These are phyloP conservation scores for Istiophorus platypterus DNA, from an alignment of 2,113 vertebrate genomes.

Conservation along the genomic window DNA sequence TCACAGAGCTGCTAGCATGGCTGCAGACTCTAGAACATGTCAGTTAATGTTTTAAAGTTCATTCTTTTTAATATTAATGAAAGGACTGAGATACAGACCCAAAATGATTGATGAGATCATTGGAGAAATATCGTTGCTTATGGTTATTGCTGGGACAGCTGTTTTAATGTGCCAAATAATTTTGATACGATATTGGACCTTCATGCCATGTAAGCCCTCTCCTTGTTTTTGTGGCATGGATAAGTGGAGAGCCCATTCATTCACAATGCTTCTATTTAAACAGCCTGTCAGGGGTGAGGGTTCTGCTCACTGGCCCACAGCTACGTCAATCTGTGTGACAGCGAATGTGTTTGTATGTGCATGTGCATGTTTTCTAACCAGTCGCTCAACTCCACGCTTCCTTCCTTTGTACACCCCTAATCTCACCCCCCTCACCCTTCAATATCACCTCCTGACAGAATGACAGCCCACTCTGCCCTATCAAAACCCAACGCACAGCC, in stretches of 20 bases:
- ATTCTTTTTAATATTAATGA: background rate
- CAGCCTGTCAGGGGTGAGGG: constrained; percentile 80
- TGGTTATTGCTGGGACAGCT: background rate
- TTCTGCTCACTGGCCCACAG: constrained; percentile 83
- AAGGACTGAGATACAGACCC: background rate
- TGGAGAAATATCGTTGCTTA: background rate
- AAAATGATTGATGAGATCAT: background rate
- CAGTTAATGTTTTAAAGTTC: no score
- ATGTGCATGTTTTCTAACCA: constrained; percentile 54
- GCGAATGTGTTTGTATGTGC: constrained; percentile 72
- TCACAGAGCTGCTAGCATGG: no score
- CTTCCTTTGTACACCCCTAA: constrained; percentile 72
- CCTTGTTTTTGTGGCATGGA: constrained; percentile 59
- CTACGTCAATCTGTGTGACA: constrained; percentile 74
- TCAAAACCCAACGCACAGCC: constrained; percentile 42
- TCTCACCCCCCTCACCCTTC: constrained; percentile 67
- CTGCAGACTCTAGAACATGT: no score
- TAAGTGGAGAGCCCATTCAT: constrained; percentile 53
- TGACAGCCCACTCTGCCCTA: constrained; percentile 83
- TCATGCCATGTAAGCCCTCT: constrained; percentile 14
- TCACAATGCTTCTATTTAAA: constrained; percentile 62
- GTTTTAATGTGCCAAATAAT: constrained; percentile 21
- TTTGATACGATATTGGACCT: constrained; percentile 12
- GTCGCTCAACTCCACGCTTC: constrained; percentile 54
- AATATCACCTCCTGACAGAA: constrained; percentile 80